These are phyloP conservation scores for Stictocephala bisonia DNA, from an alignment of 2,888 invertebrate species.

Conservation along the genomic window DNA sequence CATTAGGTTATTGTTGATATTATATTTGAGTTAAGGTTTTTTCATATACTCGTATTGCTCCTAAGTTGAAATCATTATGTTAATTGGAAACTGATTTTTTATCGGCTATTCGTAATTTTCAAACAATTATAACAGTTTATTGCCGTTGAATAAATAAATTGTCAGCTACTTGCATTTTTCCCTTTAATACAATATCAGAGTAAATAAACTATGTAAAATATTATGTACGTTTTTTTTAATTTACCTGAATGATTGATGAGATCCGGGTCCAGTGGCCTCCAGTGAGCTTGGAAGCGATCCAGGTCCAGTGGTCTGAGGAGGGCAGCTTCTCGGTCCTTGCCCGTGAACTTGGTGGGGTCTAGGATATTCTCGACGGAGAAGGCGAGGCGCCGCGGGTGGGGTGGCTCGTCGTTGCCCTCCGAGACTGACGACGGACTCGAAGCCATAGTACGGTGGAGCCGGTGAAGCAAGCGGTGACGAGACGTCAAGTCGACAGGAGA, in stretches of 20 bases:
- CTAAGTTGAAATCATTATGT: too few species aligned
- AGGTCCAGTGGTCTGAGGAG: constrained; percentile 32
- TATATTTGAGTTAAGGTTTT: too few species aligned
- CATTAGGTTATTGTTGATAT: too few species aligned
- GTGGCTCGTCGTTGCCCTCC: constrained; percentile 46
- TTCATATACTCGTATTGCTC: too few species aligned
- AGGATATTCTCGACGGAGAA: constrained; percentile 93
- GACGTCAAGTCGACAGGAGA: constrained; percentile 66
- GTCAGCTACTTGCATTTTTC: too few species aligned
- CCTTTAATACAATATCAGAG: too few species aligned
- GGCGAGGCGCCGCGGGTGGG: constrained; percentile 69
- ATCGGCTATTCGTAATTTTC: too few species aligned
- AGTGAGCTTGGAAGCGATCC: constrained; percentile 52
- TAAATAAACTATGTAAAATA: neutral
- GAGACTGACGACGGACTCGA: constrained; percentile 44
- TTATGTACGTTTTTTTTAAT: too few species aligned
- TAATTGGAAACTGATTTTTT: too few species aligned
- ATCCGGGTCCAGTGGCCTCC: constrained; percentile 57
- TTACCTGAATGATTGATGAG: constrained; percentile 53
- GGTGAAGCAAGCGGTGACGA: constrained; percentile 61
- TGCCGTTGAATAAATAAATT: too few species aligned
- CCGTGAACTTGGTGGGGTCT: constrained; percentile 91
- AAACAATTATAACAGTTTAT: too few species aligned
- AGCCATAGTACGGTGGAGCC: constrained; percentile 57
- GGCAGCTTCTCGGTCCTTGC: constrained; percentile 61